phyloP scores from a whole-genome alignment of 1,140 invertebrate species.

The Zaprionus vittiger region DNA sequence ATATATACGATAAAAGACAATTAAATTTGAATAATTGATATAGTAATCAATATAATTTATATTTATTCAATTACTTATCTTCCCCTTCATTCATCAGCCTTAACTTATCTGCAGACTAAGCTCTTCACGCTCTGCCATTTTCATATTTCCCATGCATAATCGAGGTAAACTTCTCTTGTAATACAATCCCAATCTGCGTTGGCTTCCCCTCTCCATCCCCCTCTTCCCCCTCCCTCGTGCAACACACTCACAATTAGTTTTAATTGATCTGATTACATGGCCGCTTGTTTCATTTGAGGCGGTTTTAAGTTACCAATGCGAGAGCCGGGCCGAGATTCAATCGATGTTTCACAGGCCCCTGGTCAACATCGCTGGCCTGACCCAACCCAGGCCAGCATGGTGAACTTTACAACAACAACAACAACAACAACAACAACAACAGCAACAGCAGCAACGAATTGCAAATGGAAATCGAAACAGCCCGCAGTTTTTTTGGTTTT shows the following conservation, averaged over 20 bases:
- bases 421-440: conserved; percentile 18
- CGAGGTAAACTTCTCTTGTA: conserved; percentile 1
- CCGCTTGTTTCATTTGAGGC: conserved; percentile 31
- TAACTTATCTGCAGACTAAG: neutral
- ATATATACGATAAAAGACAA: neutral
- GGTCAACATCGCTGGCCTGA: conserved; percentile 67
- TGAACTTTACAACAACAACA: conserved; percentile 60
- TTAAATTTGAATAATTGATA: neutral
- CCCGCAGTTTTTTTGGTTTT: conserved; percentile 69
- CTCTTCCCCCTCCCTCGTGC: neutral
- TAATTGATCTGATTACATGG: conserved; percentile 74
- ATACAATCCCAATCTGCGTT: neutral
- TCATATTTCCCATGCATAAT: conserved; percentile 7
- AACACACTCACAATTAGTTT: conserved; percentile 54
- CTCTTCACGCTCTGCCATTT: neutral
- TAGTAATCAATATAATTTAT: neutral
- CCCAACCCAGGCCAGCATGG: conserved; percentile 63
- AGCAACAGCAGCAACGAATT: conserved; percentile 46
- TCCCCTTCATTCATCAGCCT: neutral
- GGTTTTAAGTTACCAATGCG: conserved; percentile 46
- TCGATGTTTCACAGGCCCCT: conserved; percentile 70
- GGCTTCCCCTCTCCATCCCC: neutral
- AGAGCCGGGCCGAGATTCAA: conserved; percentile 46
- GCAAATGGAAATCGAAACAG: conserved; percentile 57
- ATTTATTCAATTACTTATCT: neutral